phyloP scores from a whole-genome alignment of 2,113 vertebrate genomes.

The Puma concolor region DNA sequence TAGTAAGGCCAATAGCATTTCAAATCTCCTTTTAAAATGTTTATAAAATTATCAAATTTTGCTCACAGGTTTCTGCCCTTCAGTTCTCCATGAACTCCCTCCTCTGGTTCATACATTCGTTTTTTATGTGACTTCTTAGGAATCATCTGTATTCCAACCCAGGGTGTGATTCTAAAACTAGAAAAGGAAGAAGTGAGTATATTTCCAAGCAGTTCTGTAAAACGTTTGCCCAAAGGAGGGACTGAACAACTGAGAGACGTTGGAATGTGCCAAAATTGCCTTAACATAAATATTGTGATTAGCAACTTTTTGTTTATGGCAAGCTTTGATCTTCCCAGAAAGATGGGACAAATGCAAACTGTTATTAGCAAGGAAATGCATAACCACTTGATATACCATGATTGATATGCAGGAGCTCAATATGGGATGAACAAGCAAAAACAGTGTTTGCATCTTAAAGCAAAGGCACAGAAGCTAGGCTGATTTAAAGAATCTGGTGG shows the following conservation, averaged over 20 bases:
- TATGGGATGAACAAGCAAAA: background rate
- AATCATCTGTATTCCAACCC: background rate
- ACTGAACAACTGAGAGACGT: background rate
- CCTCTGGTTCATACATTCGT: background rate
- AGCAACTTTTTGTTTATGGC: slow-evolving; percentile 27
- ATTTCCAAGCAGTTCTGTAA: background rate
- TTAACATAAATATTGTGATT: background rate
- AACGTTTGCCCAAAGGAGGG: background rate
- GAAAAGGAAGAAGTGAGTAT: background rate
- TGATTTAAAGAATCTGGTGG: background rate
- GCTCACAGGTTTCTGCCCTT: background rate
- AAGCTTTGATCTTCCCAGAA: slow-evolving; percentile 29
- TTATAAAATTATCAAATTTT: slow-evolving; percentile 41
- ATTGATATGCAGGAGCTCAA: background rate
- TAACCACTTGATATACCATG: background rate
- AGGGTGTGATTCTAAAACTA: background rate
- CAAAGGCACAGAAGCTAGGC: background rate
- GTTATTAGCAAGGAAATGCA: slow-evolving; percentile 32
- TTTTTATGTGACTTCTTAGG: background rate
- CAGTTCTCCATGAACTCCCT: background rate
- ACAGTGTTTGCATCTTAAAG: background rate
- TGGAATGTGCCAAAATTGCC: background rate
- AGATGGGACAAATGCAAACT: background rate
- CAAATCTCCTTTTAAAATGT: background rate
- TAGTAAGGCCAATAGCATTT: slow-evolving; percentile 22